phyloP scores from a whole-genome alignment of 1,140 invertebrate genomes.

The Tetragnatha versicolor region DNA sequence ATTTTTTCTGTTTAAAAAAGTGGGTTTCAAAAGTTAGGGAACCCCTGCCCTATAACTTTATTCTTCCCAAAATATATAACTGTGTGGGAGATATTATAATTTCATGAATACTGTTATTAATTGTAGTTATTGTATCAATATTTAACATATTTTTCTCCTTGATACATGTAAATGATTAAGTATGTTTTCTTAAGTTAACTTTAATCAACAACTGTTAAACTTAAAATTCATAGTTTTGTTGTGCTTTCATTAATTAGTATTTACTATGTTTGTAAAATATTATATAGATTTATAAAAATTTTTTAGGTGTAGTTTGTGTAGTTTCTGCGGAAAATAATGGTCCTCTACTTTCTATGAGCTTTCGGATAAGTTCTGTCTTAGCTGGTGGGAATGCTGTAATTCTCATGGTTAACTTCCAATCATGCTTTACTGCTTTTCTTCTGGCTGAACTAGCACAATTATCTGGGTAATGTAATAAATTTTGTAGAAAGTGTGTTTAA shows the following conservation, averaged over 20 bases:
- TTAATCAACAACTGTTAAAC: background rate
- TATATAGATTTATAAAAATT: background rate
- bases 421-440: slow-evolving; percentile 14
- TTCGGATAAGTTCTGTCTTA: slow-evolving; percentile 5
- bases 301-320: slow-evolving; percentile 24
- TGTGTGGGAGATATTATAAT: no score
- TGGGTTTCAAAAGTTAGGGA: no score
- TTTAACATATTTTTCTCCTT: background rate
- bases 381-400: slow-evolving; percentile 26
- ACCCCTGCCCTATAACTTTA: no score
- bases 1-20: no score
- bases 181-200: background rate
- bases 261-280: background rate
- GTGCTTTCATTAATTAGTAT: background rate
- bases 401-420: background rate
- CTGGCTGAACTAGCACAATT: slow-evolving; percentile 10
- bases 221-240: background rate
- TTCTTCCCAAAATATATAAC: no score
- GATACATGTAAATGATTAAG: background rate
- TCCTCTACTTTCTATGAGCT: slow-evolving; percentile 21
- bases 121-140: background rate
- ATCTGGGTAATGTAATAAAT: slow-evolving; percentile 40
- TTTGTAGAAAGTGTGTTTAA: no score
- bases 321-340: slow-evolving; percentile 19
- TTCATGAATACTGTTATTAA: background rate